Conservation (phyloP, 1,140 invertebrate genomes). For the Atta cephalotes region DNA sequence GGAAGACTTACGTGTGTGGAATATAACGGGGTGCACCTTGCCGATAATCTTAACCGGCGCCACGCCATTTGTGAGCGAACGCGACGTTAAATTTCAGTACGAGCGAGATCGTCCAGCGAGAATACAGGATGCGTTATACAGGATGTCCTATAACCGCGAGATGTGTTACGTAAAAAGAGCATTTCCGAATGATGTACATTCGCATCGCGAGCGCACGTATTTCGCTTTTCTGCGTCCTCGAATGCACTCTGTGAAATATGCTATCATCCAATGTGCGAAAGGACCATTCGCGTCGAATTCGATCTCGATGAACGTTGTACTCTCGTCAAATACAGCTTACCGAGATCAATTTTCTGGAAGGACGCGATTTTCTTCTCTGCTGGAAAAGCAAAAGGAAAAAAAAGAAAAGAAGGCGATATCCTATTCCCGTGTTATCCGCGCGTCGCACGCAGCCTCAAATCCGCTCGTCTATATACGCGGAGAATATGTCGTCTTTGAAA, state of each 20-base stretch:
- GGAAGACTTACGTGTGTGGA: constrained; percentile 44
- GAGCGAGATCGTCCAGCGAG: not conserved
- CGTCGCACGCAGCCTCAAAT: constrained; percentile 47
- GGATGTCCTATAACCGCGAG: not conserved
- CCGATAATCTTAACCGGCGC: constrained; percentile 48
- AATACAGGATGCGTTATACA: not conserved
- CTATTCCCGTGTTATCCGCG: constrained; percentile 50
- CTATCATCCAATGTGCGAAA: constrained; percentile 18
- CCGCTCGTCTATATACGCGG: constrained; percentile 51
- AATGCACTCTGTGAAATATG: constrained; percentile 22
- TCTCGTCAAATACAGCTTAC: constrained; percentile 55
- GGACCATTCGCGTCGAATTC: constrained; percentile 40
- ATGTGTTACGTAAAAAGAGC: constrained; percentile 19
- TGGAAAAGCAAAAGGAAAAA: not conserved
- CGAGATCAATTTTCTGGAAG: constrained; percentile 56
- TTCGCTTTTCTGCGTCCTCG: not conserved
- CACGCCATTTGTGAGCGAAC: constrained; percentile 33
- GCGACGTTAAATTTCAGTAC: constrained; percentile 47
- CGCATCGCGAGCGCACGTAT: not conserved
- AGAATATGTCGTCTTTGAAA: constrained; percentile 40
- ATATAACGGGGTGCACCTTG: constrained; percentile 11
- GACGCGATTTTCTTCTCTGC: not conserved
- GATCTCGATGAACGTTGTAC: constrained; percentile 55
- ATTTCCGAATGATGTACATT: constrained; percentile 34
- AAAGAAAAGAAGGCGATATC: constrained; percentile 15